A percentile compares a stretch with the other conserved stretches of the same genome.
These are phyloP conservation scores for Nemoura dubitans DNA, from an alignment of 2,888 invertebrate genomes.

Conservation along the genomic window DNA sequence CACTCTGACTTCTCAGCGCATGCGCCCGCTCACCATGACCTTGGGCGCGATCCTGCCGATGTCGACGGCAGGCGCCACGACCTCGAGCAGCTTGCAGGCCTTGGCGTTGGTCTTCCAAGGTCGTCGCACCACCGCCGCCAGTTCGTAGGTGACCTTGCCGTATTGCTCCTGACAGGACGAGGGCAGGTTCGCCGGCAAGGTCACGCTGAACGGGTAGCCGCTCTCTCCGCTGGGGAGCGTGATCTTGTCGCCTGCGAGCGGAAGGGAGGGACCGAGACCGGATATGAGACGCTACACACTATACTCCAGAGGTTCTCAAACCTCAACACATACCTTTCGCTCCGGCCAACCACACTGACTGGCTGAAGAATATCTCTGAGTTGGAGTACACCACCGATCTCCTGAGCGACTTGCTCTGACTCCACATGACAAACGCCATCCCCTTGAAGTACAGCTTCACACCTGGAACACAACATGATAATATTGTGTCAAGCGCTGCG, in stretches of 20 bases:
- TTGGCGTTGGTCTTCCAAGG: neutral
- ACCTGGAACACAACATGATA: neutral
- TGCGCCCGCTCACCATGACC: neutral
- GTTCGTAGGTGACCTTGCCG: neutral
- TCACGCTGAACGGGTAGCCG: neutral
- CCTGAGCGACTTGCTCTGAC: neutral
- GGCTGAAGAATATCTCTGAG: neutral
- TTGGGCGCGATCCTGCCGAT: neutral
- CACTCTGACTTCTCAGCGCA: no score
- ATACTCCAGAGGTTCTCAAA: no score
- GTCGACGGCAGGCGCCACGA: neutral
- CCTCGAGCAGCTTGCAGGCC: neutral
- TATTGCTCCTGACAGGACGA: neutral
- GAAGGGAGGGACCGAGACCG: no score
- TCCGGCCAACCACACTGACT: neutral
- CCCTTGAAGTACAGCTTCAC: neutral
- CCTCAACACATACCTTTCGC: neutral
- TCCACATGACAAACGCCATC: neutral
- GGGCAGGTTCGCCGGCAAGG: neutral
- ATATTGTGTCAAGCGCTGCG: no score
- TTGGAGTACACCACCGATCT: neutral
- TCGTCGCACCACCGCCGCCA: neutral
- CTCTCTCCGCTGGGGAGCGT: neutral
- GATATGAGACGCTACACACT: no score
- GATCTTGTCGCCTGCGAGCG: neutral